Base-by-base conservation (phyloP, 2,888 invertebrate species). In the Toxonevra muliebris region DNA sequence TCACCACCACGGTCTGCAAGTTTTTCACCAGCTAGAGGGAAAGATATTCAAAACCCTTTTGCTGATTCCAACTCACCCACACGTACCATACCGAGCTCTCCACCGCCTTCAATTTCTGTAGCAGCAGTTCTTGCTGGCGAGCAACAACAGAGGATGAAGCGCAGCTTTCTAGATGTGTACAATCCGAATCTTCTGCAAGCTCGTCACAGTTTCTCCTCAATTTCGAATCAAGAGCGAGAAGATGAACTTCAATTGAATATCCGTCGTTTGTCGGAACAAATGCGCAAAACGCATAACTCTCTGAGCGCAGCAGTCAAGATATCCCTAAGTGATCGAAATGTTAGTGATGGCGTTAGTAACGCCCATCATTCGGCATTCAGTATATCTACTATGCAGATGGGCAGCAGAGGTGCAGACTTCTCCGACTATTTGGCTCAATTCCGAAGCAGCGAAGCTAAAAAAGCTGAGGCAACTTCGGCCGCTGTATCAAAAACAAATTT, bases 201-300 rank as follows among this genome's bases (percentile, higher is more conserved):
- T 4, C 79, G 84, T n/a, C 85, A 83, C 63, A 84, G 84, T 73
- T 84, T 84, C 65, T 80, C 84, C 17, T 80, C 84, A 19, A 73
- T 78, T 61, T 77, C 79, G 12, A 54, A 75, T 15, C 73, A 77
- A 20, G 73, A 76, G 66, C 77, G 79, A 7, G 80, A 77, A 54
- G 80, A 85, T 42, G 85, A 84, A 70, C 68, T 84, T 2, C 84
- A 82, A 68, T 71, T 85, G 7, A 85, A 83, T 70, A 84, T 85
- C 50, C 79, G 84, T 43, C 78, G 84, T 19, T 70, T 85, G 17
- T 84, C 84, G 30, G 84, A 84, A 66, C 84, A 85, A 75, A 82
- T 83, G 72, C 74, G 75, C 53, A 72, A 71, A 65, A 71, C 72
- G 55, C 61, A 71, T 55, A 73, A 71, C 17, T 66, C 19, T 3